Base-by-base conservation (phyloP, 2,888 invertebrate species). In the Drosophila nigritarsus region DNA sequence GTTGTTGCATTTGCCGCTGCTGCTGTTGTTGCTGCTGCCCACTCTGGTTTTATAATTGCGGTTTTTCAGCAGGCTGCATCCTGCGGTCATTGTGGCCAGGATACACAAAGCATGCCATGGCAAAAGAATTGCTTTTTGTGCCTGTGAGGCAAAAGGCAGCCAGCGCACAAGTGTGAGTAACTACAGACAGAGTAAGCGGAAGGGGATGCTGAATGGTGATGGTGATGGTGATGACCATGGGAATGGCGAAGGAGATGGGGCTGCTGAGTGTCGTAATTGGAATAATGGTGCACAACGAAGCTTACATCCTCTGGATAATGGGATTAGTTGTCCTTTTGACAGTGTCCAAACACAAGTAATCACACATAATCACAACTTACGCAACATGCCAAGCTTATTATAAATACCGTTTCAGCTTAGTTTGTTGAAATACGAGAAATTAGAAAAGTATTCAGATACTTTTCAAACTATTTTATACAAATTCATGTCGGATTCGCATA, bases 11-110 rank as follows among this genome's bases (percentile, higher is more conserved):
- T 30, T 13, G 34, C 34, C 13, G 30, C 30, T 30, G 34, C 13
- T 13, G 42, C 1, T 42, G 20, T 7, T 38, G 11, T 4, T n/a
- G 40, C 3, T 45, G 42, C 45, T 45, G 45, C 20, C 68, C 73
- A 71, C 71, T 45, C 74, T 73, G 73, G 83, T 65, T 78, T 77
- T 87, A 87, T 90, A 90, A 87, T 87, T 87, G 86, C 89, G 86
- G 86, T 85, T 88, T 78, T 70, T 63, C 85, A 78, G 80, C 64
- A 85, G 75, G 63, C 69, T 84, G 78, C 73, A 64, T 73, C 78
- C 83, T 82, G 83, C 77, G 85, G 85, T 89, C 86, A 82, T 53
- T 87, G 82, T 75, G 87, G 85, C 78, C 75, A 80, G 62, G 55
- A 73, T 60, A 65, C 63, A 72, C 73, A 78, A 80, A 71, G 78